phyloP scores from a whole-genome alignment of 2,888 invertebrate genomes.

The Escarpia spicata region DNA sequence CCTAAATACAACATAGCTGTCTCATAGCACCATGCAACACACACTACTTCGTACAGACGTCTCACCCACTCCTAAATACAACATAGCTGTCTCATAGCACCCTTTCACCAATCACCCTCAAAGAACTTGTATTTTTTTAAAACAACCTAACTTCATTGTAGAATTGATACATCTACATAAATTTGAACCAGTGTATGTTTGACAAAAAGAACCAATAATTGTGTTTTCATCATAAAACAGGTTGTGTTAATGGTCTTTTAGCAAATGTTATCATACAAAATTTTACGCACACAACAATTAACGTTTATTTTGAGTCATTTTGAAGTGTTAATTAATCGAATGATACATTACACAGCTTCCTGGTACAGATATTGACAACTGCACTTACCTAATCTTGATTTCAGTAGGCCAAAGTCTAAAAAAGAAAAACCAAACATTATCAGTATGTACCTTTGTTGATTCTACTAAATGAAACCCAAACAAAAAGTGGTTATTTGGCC shows the following conservation, averaged over 20 bases:
- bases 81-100: too few species aligned
- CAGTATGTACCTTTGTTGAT: too few species aligned
- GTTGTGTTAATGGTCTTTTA: not conserved
- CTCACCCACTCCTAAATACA: too few species aligned
- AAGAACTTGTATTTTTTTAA: not conserved
- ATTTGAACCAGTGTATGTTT: not conserved
- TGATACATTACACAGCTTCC: not conserved
- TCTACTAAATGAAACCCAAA: too few species aligned
- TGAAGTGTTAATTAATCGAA: not conserved
- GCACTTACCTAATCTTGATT: not conserved
- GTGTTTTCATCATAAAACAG: not conserved
- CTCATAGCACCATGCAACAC: too few species aligned
- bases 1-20: too few species aligned
- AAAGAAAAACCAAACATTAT: too few species aligned
- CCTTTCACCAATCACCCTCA: too few species aligned
- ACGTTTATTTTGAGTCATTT: not conserved
- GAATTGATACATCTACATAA: not conserved
- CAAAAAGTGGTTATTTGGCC: too few species aligned
- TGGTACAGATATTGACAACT: not conserved
- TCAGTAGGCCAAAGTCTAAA: not conserved
- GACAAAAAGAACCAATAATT: not conserved
- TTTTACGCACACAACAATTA: not conserved
- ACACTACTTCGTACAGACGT: too few species aligned
- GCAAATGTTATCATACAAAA: not conserved
- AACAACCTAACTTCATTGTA: not conserved